These are phyloP conservation scores for Tribolium castaneum DNA, from an alignment of 1,140 invertebrate species.

Conservation along the genomic window DNA sequence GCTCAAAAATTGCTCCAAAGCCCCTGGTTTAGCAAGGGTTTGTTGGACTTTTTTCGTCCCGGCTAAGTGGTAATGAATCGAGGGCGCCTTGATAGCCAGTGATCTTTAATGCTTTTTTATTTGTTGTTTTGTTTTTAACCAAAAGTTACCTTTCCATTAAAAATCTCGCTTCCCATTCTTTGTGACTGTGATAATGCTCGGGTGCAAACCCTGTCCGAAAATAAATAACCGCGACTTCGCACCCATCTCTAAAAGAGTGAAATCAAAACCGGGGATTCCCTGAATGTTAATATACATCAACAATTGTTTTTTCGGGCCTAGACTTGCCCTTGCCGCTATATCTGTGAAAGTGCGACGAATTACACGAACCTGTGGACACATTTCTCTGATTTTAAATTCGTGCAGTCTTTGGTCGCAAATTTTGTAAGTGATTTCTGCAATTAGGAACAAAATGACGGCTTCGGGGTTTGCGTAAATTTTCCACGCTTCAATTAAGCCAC, in stretches of 20 bases:
- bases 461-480: constrained; percentile 75
- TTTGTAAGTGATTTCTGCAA: constrained; percentile 88
- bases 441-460: constrained; percentile 84
- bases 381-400: constrained; percentile 84
- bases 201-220: constrained; percentile 93
- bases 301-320: constrained; percentile 72
- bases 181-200: constrained; percentile 79
- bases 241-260: constrained; percentile 70
- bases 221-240: constrained; percentile 90
- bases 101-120: constrained; percentile 49
- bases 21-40: constrained; percentile 78
- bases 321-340: constrained; percentile 68
- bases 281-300: constrained; percentile 69
- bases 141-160: constrained; percentile 77
- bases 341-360: constrained; percentile 77
- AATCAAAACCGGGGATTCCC: background rate
- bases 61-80: constrained; percentile 88
- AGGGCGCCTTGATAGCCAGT: constrained; percentile 94
- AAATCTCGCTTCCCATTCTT: constrained; percentile 88
- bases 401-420: constrained; percentile 91
- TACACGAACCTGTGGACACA: constrained; percentile 78
- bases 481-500: constrained; percentile 82
- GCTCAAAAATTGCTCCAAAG: constrained; percentile 80
- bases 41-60: constrained; percentile 93
- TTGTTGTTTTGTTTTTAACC: too few relatives aligned